Conservation (phyloP, 2,113 vertebrate species). For the Helogale parvula region DNA sequence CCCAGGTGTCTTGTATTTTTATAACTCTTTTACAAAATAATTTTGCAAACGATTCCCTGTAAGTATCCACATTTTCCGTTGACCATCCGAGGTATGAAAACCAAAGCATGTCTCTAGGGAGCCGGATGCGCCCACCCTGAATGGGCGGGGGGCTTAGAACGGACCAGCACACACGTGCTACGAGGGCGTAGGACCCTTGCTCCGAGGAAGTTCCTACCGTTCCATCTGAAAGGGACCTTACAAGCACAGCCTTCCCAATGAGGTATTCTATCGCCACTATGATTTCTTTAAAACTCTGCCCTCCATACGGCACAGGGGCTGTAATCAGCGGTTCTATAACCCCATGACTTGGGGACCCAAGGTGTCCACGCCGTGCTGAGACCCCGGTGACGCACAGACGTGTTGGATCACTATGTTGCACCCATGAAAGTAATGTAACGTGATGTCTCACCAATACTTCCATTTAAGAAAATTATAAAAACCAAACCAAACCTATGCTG, state of each 20-base stretch:
- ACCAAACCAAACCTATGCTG: background rate
- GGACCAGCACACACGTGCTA: rapidly evolving
- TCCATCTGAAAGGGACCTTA: background rate
- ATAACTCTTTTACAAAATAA: background rate
- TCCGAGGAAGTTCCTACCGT: rapidly evolving
- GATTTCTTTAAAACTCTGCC: background rate
- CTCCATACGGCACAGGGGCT: too few species aligned
- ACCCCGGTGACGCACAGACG: too few species aligned
- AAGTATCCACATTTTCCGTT: background rate
- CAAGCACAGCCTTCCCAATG: background rate
- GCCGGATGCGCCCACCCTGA: too few species aligned
- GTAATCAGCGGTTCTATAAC: too few species aligned
- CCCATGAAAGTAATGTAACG: too few species aligned
- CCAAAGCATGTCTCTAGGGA: background rate
- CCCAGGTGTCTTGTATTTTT: background rate
- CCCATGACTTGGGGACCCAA: too few species aligned
- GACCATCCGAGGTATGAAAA: background rate
- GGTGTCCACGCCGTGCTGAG: too few species aligned
- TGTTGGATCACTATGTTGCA: too few species aligned
- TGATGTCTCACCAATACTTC: too few species aligned
- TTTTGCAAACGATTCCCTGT: background rate
- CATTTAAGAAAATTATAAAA: background rate
- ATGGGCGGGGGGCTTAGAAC: background rate
- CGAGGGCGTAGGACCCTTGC: background rate
- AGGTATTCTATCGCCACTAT: background rate